Conservation (phyloP, 2,797 vertebrate genomes). For the Poeciliopsis presidionis region DNA sequence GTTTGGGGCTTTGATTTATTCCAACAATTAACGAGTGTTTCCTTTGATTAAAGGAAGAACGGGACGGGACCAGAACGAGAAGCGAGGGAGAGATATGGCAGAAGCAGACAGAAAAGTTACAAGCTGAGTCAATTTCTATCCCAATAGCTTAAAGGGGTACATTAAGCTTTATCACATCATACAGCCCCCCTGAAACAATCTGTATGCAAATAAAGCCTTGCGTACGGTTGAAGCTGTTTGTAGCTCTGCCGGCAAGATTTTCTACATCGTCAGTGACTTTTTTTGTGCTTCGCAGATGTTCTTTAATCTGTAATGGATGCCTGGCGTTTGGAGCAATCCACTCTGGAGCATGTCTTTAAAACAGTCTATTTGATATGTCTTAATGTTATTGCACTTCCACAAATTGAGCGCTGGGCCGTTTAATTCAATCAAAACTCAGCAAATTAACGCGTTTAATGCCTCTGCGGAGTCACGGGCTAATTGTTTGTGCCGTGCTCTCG, state of each 20-base stretch:
- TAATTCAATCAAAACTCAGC: conserved; percentile 79
- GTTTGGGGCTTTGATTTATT: conserved; percentile 52
- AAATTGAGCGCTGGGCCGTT: conserved; percentile 79
- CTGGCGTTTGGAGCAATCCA: conserved; percentile 73
- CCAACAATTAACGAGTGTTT: conserved; percentile 71
- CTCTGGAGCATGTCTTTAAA: conserved; percentile 75
- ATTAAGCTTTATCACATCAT: conserved; percentile 79
- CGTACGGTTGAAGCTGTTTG: conserved; percentile 73
- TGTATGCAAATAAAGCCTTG: conserved; percentile 78
- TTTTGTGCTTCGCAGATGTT: conserved; percentile 78
- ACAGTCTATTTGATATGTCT: conserved; percentile 78
- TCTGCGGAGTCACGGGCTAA: conserved; percentile 65
- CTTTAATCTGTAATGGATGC: conserved; percentile 80
- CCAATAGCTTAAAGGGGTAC: conserved; percentile 75
- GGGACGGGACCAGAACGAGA: conserved; percentile 38
- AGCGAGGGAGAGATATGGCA: conserved; percentile 17
- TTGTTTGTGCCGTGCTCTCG: conserved; percentile 65
- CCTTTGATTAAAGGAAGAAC: conserved; percentile 70
- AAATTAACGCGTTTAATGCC: conserved; percentile 74
- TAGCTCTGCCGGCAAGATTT: conserved; percentile 77
- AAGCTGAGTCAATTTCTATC: conserved; percentile 71
- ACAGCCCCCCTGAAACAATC: conserved; percentile 77
- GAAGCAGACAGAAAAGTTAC: conserved; percentile 59
- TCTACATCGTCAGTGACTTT: conserved; percentile 75
- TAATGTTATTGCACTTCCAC: conserved; percentile 77